These are phyloP conservation scores for Meda fulgida DNA, from an alignment of 2,797 vertebrate genomes.

Conservation along the genomic window DNA sequence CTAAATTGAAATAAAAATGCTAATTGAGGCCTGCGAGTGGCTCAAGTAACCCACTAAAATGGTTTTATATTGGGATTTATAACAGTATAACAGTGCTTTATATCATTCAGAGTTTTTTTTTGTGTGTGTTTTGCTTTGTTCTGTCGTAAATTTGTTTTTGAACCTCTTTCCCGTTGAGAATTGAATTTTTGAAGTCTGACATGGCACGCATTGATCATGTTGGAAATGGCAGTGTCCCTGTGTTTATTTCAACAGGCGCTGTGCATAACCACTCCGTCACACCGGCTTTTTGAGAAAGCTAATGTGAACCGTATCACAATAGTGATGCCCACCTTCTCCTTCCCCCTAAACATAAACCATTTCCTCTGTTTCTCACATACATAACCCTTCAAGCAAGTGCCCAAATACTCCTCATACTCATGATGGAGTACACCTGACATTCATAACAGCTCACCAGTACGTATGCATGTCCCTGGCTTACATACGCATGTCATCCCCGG, in stretches of 20 bases:
- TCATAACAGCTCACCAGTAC: constrained; percentile 76
- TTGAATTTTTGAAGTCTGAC: constrained; percentile 21
- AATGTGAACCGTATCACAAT: constrained; percentile 41
- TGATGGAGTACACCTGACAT: constrained; percentile 68
- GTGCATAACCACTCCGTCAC: constrained; percentile 42
- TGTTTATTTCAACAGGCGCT: constrained; percentile 44
- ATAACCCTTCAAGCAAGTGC: constrained; percentile 31
- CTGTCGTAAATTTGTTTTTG: not conserved
- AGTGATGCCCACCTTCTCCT: not conserved
- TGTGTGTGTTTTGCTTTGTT: too few relatives aligned
- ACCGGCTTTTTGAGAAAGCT: constrained; percentile 40
- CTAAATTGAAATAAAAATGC: not conserved
- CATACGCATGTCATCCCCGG: constrained; percentile 35
- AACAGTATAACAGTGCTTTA: not conserved
- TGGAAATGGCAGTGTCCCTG: constrained; percentile 23
- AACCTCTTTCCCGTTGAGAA: constrained; percentile 33
- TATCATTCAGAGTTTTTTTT: not conserved
- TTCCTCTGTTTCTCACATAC: constrained; percentile 20
- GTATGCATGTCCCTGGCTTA: constrained; percentile 44
- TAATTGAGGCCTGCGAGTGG: not conserved
- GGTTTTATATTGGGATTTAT: not conserved
- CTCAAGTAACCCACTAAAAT: not conserved
- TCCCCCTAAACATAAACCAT: not conserved
- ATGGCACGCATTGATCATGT: constrained; percentile 34
- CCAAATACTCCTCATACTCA: constrained; percentile 11